phyloP scores from a whole-genome alignment of 2,888 invertebrate species.

The Tolmerus cingulatus region DNA sequence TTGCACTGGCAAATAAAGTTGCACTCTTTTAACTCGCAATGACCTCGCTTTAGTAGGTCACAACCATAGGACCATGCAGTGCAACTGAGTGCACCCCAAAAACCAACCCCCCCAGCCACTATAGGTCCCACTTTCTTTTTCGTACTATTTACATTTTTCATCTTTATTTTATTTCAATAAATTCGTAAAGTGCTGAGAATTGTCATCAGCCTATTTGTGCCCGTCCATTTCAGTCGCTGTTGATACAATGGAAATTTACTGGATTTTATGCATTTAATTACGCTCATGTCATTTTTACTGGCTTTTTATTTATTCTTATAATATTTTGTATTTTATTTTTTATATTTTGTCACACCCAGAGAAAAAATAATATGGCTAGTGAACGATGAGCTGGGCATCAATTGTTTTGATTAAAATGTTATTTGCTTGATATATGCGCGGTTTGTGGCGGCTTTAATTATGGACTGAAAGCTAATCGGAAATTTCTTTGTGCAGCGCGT shows the following conservation, averaged over 20 bases:
- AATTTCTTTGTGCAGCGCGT: neutral
- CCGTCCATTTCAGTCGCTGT: neutral
- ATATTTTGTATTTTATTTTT: neutral
- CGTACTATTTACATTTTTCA: neutral
- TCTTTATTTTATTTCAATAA: neutral
- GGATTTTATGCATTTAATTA: neutral
- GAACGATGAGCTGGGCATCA: neutral
- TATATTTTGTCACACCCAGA: neutral
- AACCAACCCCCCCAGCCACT: neutral
- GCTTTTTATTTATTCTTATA: neutral
- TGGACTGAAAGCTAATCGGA: neutral
- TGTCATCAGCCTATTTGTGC: neutral
- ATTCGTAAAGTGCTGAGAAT: neutral
- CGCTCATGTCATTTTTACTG: neutral
- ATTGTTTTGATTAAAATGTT: neutral
- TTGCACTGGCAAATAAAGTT: neutral
- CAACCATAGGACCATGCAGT: neutral
- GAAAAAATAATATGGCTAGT: neutral
- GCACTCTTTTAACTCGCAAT: neutral
- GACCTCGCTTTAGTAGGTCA: slow-evolving; percentile 1
- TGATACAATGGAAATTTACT: neutral
- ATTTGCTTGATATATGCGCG: neutral
- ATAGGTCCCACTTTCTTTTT: neutral
- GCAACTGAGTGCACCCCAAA: neutral
- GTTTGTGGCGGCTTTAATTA: neutral